Evolutionary conservation across 1,140 invertebrate species (phyloP).

Genomic region (Magallana angulata): DNA sequence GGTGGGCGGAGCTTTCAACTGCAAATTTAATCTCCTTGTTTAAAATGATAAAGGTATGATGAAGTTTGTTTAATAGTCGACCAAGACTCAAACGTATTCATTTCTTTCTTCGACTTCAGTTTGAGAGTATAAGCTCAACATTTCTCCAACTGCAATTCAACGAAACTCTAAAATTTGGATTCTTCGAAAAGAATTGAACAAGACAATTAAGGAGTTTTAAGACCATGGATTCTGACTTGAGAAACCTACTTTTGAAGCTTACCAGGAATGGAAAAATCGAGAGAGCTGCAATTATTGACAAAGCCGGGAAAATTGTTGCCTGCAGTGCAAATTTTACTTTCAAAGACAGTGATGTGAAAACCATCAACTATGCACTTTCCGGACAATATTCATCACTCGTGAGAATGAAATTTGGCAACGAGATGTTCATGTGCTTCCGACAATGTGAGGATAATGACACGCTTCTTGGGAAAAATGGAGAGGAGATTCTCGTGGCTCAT

Average conservation of each 20-base stretch:
- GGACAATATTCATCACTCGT: constrained; percentile 56
- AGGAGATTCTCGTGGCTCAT: constrained; percentile 51
- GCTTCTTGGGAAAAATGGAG: constrained; percentile 47
- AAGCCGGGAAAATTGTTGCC: constrained; percentile 29
- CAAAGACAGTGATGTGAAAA: constrained; percentile 33
- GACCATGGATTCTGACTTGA: constrained; percentile 38
- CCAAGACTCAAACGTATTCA: neutral
- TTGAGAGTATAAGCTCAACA: too few relatives aligned
- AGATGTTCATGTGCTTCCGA: constrained; percentile 52
- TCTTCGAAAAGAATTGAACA: too few relatives aligned
- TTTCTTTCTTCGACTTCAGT: too few relatives aligned
- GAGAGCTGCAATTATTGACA: constrained; percentile 45
- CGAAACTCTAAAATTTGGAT: too few relatives aligned
- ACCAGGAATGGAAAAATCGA: constrained; percentile 57
- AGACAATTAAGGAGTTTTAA: too few relatives aligned
- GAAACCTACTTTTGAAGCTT: constrained; percentile 43
- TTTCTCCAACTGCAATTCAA: too few relatives aligned
- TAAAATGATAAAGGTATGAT: constrained; percentile 26
- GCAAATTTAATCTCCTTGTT: constrained; percentile 13
- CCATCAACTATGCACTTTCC: constrained; percentile 35
- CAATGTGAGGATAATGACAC: constrained; percentile 51
- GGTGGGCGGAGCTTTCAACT: neutral
- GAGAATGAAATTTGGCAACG: constrained; percentile 53
- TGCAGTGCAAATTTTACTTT: constrained; percentile 45
- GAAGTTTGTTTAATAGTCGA: neutral